phyloP scores from a whole-genome alignment of 2,113 vertebrate species.

The Nesogale talazaci region DNA sequence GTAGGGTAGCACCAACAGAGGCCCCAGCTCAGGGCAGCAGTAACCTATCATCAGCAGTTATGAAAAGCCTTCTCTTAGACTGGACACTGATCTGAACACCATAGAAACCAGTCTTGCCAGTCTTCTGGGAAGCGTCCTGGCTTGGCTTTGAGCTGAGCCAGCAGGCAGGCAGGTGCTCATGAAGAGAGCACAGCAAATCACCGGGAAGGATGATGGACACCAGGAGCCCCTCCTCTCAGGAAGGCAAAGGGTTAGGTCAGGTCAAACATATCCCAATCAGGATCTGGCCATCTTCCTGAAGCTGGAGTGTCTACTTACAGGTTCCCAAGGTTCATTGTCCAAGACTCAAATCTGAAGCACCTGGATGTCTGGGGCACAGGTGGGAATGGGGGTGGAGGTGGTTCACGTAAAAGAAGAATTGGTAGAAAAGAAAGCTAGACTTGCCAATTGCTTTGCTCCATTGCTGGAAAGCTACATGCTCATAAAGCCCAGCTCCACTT shows the following conservation, averaged over 20 bases:
- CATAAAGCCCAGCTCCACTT: background rate
- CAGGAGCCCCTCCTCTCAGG: constrained; percentile 27
- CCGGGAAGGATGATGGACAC: constrained; percentile 30
- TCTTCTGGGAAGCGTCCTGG: constrained; percentile 59
- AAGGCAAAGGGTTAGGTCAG: constrained; percentile 18
- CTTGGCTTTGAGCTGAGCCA: constrained; percentile 59
- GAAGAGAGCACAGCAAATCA: constrained; percentile 52
- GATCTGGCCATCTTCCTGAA: constrained; percentile 46
- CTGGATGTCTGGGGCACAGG: constrained; percentile 68
- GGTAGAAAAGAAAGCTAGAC: constrained; percentile 60
- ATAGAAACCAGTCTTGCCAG: constrained; percentile 3
- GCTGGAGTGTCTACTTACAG: constrained; percentile 53
- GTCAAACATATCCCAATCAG: constrained; percentile 18
- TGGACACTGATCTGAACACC: constrained; percentile 59
- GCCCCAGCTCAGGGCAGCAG: constrained; percentile 76
- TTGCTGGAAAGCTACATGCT: constrained; percentile 38
- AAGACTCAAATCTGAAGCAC: constrained; percentile 78
- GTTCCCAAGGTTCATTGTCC: constrained; percentile 60
- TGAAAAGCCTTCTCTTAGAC: constrained; percentile 59
- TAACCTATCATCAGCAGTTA: constrained; percentile 74
- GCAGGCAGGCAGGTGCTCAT: constrained; percentile 59
- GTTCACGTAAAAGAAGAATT: constrained; percentile 41
- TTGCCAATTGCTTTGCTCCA: constrained; percentile 65
- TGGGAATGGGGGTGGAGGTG: constrained; percentile 9
- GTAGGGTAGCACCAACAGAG: constrained; percentile 72